Conservation (phyloP, 1,140 invertebrate genomes). For the Lordiphosa mommai region DNA sequence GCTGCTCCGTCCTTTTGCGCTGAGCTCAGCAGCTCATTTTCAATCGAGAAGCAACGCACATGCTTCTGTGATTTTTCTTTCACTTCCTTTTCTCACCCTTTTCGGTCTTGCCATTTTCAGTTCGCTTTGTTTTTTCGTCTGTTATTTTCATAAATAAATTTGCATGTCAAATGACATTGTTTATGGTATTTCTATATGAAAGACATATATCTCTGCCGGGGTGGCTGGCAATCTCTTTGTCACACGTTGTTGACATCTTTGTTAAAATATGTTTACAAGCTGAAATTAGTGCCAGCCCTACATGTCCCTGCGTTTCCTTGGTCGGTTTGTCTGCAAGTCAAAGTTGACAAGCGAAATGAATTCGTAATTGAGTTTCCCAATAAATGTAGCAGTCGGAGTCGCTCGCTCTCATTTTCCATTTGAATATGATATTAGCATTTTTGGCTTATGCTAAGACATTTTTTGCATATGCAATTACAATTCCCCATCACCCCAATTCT, state of each 20-base stretch:
- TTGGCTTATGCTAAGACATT: conserved; percentile 8
- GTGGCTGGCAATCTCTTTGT: conserved; percentile 35
- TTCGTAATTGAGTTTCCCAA: conserved; percentile 72
- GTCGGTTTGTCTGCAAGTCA: conserved; percentile 46
- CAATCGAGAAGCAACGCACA: conserved; percentile 37
- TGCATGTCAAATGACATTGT: conserved; percentile 77
- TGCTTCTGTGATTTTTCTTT: conserved; percentile 54
- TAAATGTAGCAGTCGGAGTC: conserved; percentile 23
- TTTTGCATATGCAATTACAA: conserved; percentile 17
- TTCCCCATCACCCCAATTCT: not conserved
- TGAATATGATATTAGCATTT: conserved; percentile 52
- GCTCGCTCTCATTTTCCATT: conserved; percentile 39
- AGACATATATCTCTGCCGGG: conserved; percentile 54
- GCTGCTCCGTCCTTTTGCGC: conserved; percentile 27
- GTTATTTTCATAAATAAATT: conserved; percentile 78
- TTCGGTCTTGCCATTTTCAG: conserved; percentile 25
- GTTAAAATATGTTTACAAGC: conserved; percentile 78
- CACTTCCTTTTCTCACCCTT: not conserved
- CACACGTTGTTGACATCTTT: conserved; percentile 75
- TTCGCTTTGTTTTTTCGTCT: conserved; percentile 49
- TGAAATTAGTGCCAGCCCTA: conserved; percentile 57
- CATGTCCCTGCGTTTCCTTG: conserved; percentile 1
- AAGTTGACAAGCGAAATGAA: conserved; percentile 73
- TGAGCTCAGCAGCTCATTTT: conserved; percentile 72
- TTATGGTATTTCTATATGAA: conserved; percentile 74